Conservation (phyloP, 2,113 vertebrate genomes). For the Neodontobutis hainanensis region DNA sequence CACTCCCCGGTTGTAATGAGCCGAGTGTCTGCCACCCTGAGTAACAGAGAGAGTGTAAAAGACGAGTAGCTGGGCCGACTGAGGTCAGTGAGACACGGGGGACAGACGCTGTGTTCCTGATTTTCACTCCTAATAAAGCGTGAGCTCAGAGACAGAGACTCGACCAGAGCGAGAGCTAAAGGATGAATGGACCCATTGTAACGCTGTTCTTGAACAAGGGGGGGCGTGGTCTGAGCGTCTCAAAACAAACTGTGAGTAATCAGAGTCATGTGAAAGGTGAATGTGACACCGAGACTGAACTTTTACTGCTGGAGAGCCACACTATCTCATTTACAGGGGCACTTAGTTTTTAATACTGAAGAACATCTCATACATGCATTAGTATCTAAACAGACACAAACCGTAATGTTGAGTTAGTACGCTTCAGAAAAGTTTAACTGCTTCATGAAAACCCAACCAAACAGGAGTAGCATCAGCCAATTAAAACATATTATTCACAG, state of each 20-base stretch:
- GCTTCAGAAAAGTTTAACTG: constrained; percentile 26
- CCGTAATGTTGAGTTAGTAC: constrained; percentile 21
- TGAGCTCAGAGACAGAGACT: background rate
- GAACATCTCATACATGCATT: background rate
- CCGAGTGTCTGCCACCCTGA: constrained; percentile 12
- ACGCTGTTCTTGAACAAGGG: background rate
- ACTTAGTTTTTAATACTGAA: background rate
- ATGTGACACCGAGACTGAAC: constrained; percentile 23
- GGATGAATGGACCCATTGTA: constrained; percentile 59
- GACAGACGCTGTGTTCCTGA: constrained; percentile 34
- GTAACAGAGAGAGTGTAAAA: background rate
- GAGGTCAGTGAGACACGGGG: constrained; percentile 22
- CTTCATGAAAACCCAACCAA: constrained; percentile 25
- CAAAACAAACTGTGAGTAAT: constrained; percentile 56
- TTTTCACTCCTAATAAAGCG: constrained; percentile 36
- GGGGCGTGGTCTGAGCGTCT: constrained; percentile 22
- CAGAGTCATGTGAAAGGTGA: constrained; percentile 44
- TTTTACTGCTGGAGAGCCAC: background rate
- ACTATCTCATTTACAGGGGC: background rate
- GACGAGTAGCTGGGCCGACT: background rate
- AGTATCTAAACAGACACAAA: constrained; percentile 3
- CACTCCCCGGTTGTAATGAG: constrained; percentile 35
- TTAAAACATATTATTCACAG: constrained; percentile 45
- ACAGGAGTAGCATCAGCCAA: constrained; percentile 25
- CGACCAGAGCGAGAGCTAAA: background rate